These are phyloP conservation scores for Lymantria monacha DNA, from an alignment of 2,888 invertebrate genomes.

Conservation along the genomic window DNA sequence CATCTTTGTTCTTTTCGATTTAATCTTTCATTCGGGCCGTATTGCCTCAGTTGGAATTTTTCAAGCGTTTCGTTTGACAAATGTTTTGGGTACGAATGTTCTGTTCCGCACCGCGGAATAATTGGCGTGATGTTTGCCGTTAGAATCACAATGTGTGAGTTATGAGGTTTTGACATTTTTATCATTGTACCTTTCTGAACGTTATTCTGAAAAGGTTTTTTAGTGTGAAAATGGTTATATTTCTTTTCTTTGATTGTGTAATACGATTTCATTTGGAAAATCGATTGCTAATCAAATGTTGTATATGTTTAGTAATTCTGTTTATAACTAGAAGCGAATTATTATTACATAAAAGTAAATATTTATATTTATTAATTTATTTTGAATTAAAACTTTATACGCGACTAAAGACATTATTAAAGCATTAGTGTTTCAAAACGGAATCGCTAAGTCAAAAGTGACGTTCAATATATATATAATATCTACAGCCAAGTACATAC, in stretches of 20 bases:
- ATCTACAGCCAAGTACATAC: too few species aligned
- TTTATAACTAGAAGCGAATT: too few species aligned
- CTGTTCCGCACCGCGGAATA: constrained; percentile 42
- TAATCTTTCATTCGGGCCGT: constrained; percentile 66
- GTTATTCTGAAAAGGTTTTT: not conserved
- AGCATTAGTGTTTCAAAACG: too few species aligned
- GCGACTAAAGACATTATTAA: too few species aligned
- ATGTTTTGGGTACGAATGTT: constrained; percentile 48
- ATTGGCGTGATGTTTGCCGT: constrained; percentile 43
- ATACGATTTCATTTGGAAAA: too few species aligned
- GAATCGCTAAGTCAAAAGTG: too few species aligned
- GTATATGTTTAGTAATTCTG: too few species aligned
- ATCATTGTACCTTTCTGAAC: constrained; percentile 3
- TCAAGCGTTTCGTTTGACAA: constrained; percentile 65
- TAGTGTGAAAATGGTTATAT: not conserved
- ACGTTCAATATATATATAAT: too few species aligned
- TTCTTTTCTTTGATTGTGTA: not conserved
- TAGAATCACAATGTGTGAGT: constrained; percentile 32
- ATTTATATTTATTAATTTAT: too few species aligned
- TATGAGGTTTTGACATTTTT: constrained; percentile 16
- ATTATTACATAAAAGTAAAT: too few species aligned
- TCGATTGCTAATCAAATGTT: too few species aligned
- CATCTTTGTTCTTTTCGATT: constrained; percentile 41
- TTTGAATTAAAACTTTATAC: too few species aligned
- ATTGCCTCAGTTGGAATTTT: constrained; percentile 64